A percentile compares a stretch with the other conserved stretches of the same genome.
These are phyloP conservation scores for Leptarthrus brevirostris DNA, from an alignment of 2,888 invertebrate species.

Conservation along the genomic window DNA sequence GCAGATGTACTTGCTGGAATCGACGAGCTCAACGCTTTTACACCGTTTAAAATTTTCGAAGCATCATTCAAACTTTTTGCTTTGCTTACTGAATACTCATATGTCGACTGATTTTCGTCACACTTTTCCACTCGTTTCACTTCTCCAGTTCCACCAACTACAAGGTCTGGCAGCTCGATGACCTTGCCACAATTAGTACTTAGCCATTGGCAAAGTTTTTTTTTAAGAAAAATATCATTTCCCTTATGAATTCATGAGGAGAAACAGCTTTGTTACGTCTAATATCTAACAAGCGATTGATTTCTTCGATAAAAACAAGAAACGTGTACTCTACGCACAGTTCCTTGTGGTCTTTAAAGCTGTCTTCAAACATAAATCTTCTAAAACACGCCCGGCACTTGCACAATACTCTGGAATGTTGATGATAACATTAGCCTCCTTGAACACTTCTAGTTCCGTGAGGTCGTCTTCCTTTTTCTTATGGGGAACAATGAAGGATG, in stretches of 20 bases:
- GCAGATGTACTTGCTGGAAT: neutral
- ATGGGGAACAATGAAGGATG: no score
- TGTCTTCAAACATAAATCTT: constrained; percentile 66
- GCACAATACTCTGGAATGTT: constrained; percentile 64
- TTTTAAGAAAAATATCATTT: constrained; percentile 65
- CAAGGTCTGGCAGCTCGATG: constrained; percentile 59
- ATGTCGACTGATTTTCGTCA: constrained; percentile 25
- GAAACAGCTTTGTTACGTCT: constrained; percentile 63
- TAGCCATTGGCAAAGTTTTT: constrained; percentile 64
- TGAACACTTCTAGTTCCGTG: constrained; percentile 62
- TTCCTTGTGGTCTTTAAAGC: constrained; percentile 63
- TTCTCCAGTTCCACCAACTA: constrained; percentile 48
- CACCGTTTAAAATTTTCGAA: neutral
- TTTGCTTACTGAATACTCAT: neutral
- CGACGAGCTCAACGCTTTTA: neutral
- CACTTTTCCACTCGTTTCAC: constrained; percentile 52
- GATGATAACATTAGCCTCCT: constrained; percentile 62
- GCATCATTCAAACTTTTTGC: neutral
- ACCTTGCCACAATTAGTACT: constrained; percentile 55
- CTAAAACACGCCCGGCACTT: constrained; percentile 64
- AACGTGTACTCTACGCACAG: constrained; percentile 65
- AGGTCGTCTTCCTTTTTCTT: constrained; percentile 66
- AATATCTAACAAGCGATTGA: constrained; percentile 62
- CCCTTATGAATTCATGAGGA: constrained; percentile 65
- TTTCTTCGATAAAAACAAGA: constrained; percentile 61